Evolutionary conservation across 2,888 invertebrate species (phyloP), one percentile per base, ranked within the genome.

Genomic region (Pecten maximus): DNA sequence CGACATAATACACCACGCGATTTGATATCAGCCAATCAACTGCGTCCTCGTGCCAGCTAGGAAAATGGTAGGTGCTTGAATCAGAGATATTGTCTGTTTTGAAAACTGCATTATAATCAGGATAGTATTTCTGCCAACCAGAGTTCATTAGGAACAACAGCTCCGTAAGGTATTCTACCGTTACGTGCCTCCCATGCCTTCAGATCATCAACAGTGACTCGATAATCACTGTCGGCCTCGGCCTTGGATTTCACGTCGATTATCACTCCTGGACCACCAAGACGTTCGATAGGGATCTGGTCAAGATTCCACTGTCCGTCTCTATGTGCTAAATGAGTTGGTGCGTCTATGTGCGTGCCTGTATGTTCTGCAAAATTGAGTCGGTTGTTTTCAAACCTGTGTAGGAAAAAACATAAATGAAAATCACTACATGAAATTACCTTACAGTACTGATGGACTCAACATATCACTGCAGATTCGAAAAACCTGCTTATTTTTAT

Each of bases 71-170:
- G 10, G 90, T 89, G n/a, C 87, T 19, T 16, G 40, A 2, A 54
- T 91, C 87, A 16, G 40, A 28, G 23, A 40, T 48, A 35, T 87
- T 60, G 28, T 50, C 0, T 35, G 90, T 88, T 19, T 89, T 89
- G 54, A 90, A 91, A 48, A 89, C 88, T 4, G 44, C 50, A 48
- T 50, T 88, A 88, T 89, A 89, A 50, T 92, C 87, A 23, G 92
- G 88, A 35, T 92, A 88, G 44, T 89, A 54, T 23, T 88, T 16
- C 16, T 50, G 28, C 92, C 92, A 92, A 28, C 91, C 92, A 12
- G 91, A 91, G 44, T 91, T 91, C 89, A 92, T 91, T 0, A 91
- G 28, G 35, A n/a, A 91, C 87, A 16, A 92, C 88, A n/a, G 91
- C 88, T 23, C 89, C 89, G 19, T 89, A 50, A 1, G 91, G 91